Base-by-base conservation (phyloP, 2,797 vertebrate genomes). In the Acrocephalus scirpaceus region DNA sequence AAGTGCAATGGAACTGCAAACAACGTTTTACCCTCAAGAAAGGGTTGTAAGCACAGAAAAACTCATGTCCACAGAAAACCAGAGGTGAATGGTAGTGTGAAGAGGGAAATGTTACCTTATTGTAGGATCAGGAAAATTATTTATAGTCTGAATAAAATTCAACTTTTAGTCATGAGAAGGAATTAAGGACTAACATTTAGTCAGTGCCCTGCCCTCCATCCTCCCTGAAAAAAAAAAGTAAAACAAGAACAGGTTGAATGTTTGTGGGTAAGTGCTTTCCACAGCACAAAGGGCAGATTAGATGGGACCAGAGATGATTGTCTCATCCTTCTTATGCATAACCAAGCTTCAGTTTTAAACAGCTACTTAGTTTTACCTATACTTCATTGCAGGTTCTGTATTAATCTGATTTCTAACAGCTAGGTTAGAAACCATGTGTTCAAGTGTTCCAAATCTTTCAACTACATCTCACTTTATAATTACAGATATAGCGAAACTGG, bases 11-110 rank as follows among this genome's bases (percentile, higher is more conserved):
- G 58, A 84, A 70, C 40, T 58, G 25, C 9, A 76, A 61, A 62
- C 15, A 23, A 8, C 0, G 0, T 30, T 30, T 66, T 44, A 18
- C 34, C n/a, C 19, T 40, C 19, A 34, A 21, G 8, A 61, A 75
- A 73, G 6, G 2, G 0, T 36, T 85, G 29, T 51, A 73, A 87
- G 19, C 47, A 26, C 27, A 53, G 36, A 60, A 77, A 57, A 67
- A n/a, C 9, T 27, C 13, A 17, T 73, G n/a, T 76, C 66, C 40
- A 88, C 21, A 60, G 23, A 69, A 91, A 92, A 61, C 2, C 32
- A 74, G 40, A 70, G 10, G 13, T 54, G 30, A 60, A 62, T 61
- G 4, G 21, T 25, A 62, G 32, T 14, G 5, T 50, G 38, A 74
- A 26, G 42, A 79, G 17, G 27, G 22, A 92, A 71, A 30, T 4